Evolutionary conservation across 1,140 invertebrate species (phyloP).

Genomic region (Pemphigus obesinymphae): DNA sequence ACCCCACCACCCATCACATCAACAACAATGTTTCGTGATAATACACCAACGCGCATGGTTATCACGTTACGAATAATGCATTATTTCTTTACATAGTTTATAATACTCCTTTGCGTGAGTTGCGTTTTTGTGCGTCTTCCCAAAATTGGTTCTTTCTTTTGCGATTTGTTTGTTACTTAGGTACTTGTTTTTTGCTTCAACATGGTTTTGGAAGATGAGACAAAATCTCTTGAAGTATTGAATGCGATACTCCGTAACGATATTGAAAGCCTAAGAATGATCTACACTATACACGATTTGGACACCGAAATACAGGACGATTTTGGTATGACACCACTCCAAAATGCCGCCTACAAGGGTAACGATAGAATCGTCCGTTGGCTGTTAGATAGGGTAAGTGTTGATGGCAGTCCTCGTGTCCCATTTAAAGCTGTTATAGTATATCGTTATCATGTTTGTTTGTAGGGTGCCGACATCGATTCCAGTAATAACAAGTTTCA

Average conservation of each 20-base stretch:
- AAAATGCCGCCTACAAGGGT: slow-evolving; percentile 93
- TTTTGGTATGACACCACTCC: slow-evolving; percentile 89
- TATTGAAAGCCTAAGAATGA: slow-evolving; percentile 60
- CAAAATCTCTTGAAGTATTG: slow-evolving; percentile 57
- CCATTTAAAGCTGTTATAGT: slow-evolving; percentile 22
- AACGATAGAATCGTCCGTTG: slow-evolving; percentile 83
- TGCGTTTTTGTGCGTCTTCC: neutral
- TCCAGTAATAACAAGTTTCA: slow-evolving; percentile 81
- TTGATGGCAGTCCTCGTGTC: slow-evolving; percentile 40
- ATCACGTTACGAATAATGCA: neutral
- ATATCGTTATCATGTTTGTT: slow-evolving; percentile 42
- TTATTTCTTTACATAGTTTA: neutral
- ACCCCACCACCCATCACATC: no score
- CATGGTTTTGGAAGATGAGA: neutral
- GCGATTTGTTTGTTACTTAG: neutral
- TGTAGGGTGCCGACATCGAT: slow-evolving; percentile 87
- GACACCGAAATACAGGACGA: slow-evolving; percentile 68
- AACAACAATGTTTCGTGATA: no score
- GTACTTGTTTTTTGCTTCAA: neutral
- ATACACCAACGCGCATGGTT: no score
- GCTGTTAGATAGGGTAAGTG: slow-evolving; percentile 76
- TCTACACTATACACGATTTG: slow-evolving; percentile 62
- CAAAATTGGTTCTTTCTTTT: neutral
- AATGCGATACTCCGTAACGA: slow-evolving; percentile 66
- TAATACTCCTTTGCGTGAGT: neutral